Evolutionary conservation across 2,113 vertebrate species (phyloP).

Genomic region (Pelmatolapia mariae): DNA sequence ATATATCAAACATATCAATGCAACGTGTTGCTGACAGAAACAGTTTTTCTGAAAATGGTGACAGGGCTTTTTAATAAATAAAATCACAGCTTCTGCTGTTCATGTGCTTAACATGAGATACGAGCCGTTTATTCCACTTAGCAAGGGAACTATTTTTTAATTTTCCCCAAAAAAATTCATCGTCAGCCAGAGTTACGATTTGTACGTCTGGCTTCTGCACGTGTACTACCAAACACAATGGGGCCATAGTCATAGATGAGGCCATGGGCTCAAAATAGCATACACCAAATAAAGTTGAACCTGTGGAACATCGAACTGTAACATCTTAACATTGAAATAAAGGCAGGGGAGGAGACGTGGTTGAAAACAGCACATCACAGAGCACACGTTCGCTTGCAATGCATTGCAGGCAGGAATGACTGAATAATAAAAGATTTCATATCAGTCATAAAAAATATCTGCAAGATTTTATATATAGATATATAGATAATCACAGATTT

Average conservation of each 20-base stretch:
- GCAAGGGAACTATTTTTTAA: rapidly evolving
- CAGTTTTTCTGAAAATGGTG: background rate
- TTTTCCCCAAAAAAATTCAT: background rate
- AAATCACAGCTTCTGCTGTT: background rate
- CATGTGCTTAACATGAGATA: rapidly evolving
- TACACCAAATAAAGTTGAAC: background rate
- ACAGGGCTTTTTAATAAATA: background rate
- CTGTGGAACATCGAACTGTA: background rate
- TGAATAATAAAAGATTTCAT: background rate
- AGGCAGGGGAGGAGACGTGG: background rate
- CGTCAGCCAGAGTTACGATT: background rate
- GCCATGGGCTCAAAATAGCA: background rate
- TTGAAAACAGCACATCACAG: background rate
- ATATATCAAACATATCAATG: background rate
- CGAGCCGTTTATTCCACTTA: background rate
- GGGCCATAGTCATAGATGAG: background rate
- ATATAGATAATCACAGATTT: background rate
- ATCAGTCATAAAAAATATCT: background rate
- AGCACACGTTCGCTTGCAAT: background rate
- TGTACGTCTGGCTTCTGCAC: background rate
- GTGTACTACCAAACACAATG: background rate
- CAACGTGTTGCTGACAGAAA: background rate
- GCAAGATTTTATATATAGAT: background rate
- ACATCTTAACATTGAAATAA: background rate
- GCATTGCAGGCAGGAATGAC: background rate